Evolutionary conservation across 2,113 vertebrate genomes (phyloP), one percentile per base, ranked within the genome.

Genomic region (Chloebia gouldiae): DNA sequence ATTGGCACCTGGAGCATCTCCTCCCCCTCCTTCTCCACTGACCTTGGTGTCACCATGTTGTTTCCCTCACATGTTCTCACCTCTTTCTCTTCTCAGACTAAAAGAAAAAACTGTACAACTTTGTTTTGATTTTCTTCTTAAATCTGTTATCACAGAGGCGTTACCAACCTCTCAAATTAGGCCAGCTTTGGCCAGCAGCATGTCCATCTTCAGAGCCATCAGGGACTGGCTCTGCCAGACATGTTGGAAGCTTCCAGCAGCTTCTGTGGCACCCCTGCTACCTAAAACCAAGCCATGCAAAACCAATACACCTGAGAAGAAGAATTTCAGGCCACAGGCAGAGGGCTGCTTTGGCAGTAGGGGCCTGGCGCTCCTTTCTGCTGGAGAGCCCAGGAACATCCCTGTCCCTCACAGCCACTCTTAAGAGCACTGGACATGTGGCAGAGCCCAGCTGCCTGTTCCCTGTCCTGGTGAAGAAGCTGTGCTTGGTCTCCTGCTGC

Each of bases 391-490:
- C 39, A 77, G 53, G 33, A 86, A 28, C 77, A 47, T 30, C 66
- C 13, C 17, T 66, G 56, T 33, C 71, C 17, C n/a, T 37, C 24
- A 17, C 35, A 61, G 47, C 28, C 8, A 3, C 42, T 56, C 51
- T 56, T 2, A 15, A 37, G 45, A 87, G 39, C 24, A 2, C 30
- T 8, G 39, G n/a, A 17, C 0, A 2, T 59, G 40, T 1, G 3
- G 19, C n/a, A 18, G 19, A 24, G 22, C 10, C 64, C n/a, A 35
- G 49, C n/a, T 35, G 33, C 65, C 30, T 15, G 60, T 49, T 68
- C 1, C 0, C 35, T 68, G 1, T 56, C 35, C 45, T 0, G 1
- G 12, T 54, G 35, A 30, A 35, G 70, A 69, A 50, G 45, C 40
- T 59, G 64, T 5, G 1, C n/a, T 42, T 93, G 69, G 17, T 65